phyloP scores from a whole-genome alignment of 1,140 invertebrate genomes.

The Cydia splendana region DNA sequence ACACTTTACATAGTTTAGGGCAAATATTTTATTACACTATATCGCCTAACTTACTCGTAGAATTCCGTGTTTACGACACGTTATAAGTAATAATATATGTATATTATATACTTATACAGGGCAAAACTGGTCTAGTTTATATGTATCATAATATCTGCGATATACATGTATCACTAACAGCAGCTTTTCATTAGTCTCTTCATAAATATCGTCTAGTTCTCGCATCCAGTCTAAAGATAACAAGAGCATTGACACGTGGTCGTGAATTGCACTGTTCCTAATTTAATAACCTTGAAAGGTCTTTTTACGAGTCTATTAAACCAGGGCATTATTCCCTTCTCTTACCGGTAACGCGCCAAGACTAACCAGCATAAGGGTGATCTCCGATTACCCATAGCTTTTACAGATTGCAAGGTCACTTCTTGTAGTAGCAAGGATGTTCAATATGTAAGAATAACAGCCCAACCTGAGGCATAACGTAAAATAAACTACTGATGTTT shows the following conservation, averaged over 20 bases:
- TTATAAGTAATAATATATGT: too few species aligned
- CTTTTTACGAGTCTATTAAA: slow-evolving; percentile 15
- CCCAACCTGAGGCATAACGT: neutral
- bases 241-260: neutral
- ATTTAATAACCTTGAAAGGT: slow-evolving; percentile 21
- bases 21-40: too few species aligned
- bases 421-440: neutral
- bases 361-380: neutral
- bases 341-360: neutral
- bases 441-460: neutral
- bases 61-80: too few species aligned
- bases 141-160: too few species aligned
- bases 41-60: too few species aligned
- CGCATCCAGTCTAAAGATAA: neutral
- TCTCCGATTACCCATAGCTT: neutral
- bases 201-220: neutral
- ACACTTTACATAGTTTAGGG: too few species aligned
- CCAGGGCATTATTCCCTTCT: neutral
- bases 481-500: slow-evolving; percentile 10
- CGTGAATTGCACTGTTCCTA: slow-evolving; percentile 13
- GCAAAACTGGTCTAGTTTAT: too few species aligned
- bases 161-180: neutral
- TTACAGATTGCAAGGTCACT: neutral
- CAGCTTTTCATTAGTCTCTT: neutral
- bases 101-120: too few species aligned